Base-by-base conservation (phyloP, 2,797 vertebrate genomes). In the Siniperca scherzeri region DNA sequence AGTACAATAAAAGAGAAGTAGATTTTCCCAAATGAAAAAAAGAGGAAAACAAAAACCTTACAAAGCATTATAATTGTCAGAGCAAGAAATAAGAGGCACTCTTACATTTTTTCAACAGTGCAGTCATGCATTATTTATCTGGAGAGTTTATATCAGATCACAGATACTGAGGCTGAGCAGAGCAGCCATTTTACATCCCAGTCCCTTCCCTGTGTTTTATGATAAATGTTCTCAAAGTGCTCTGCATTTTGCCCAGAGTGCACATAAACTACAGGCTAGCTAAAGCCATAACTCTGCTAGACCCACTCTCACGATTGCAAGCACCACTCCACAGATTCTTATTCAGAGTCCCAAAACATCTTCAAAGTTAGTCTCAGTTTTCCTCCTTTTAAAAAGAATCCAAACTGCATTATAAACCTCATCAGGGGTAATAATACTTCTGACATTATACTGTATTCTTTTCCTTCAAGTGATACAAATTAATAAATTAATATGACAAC, bases 191-290 rank as follows among this genome's bases (percentile, higher is more conserved):
- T 94, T 93, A 93, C 90, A 91, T 92, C 87, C 73, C 48, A 40
- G 88, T 92, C 91, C 88, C 87, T 92, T 92, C 90, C 75, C 84
- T 89, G 86, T 93, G 92, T 94, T 95, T 95, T 94, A 94, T 95
- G 94, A 95, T 94, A 93, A 95, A 95, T 94, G 93, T 93, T 92
- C 92, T 94, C 90, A 93, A 95, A 95, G 93, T 94, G 93, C 93
- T 94, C 90, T 91, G 90, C 91, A 93, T 94, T 94, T 94, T 94
- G 94, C 93, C 91, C 93, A 92, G 92, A 93, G 93, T 94, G 92
- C 93, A 93, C 94, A 95, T 94, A 94, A 95, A 94, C 90, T 89
- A 94, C 81, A 62, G 82, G 84, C 88, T 88, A 88, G 90, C 92
- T 92, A 79, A 91, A 92, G 91, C 90, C 90, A 93, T 94, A 94